phyloP scores from a whole-genome alignment of 1,140 invertebrate species.

The Pectinophora gossypiella region DNA sequence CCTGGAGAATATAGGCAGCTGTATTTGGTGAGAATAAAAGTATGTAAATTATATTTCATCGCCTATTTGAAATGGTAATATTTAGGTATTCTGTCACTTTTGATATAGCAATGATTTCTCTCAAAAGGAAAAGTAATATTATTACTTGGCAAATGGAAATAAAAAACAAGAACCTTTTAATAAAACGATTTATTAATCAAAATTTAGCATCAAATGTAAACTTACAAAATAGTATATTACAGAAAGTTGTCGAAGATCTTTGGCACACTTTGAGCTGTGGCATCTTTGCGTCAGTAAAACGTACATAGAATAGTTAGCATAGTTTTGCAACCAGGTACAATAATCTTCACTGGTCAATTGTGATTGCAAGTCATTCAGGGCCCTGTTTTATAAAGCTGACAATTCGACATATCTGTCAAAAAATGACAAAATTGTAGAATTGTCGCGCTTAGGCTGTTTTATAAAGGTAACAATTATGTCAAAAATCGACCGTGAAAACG shows the following conservation, averaged over 20 bases:
- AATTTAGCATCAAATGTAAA: constrained; percentile 46
- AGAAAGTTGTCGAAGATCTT: constrained; percentile 32
- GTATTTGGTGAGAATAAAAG: not conserved
- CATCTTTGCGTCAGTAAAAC: constrained; percentile 7
- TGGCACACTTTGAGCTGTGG: constrained; percentile 44
- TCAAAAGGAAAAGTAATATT: constrained; percentile 18
- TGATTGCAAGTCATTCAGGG: too few relatives aligned
- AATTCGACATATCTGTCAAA: too few relatives aligned
- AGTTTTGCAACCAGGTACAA: not conserved
- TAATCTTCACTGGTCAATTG: not conserved
- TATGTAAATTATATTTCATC: not conserved
- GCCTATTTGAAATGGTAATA: not conserved
- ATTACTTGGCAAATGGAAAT: constrained; percentile 13
- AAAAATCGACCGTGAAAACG: too few relatives aligned
- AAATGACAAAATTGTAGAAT: too few relatives aligned
- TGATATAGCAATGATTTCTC: constrained; percentile 5
- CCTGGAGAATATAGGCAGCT: not conserved
- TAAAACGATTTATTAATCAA: constrained; percentile 51
- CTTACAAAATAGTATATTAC: constrained; percentile 59
- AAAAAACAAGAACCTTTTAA: constrained; percentile 16
- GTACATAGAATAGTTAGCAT: not conserved
- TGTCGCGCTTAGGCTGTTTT: too few relatives aligned
- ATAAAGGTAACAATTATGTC: too few relatives aligned
- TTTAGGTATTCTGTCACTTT: not conserved
- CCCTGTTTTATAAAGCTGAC: too few relatives aligned